phyloP scores from a whole-genome alignment of 2,113 vertebrate genomes.

The Lasiurus borealis region DNA sequence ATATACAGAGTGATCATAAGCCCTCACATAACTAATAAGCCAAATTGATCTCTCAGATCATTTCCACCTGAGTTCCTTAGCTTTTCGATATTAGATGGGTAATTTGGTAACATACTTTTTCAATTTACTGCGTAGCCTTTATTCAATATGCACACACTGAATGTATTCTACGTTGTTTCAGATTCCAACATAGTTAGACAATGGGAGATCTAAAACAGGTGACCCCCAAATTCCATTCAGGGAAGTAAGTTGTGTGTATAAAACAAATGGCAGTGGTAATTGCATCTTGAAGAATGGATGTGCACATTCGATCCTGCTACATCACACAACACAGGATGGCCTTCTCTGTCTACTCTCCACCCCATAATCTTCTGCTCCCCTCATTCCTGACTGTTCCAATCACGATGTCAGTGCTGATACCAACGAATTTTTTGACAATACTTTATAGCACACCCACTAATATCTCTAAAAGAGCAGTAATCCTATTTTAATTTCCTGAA shows the following conservation, averaged over 20 bases:
- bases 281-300: neutral
- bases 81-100: neutral
- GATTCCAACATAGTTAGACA: neutral
- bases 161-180: constrained; percentile 11
- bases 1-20: neutral
- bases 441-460: neutral
- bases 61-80: neutral
- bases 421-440: neutral
- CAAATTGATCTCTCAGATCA: neutral
- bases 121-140: neutral
- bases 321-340: neutral
- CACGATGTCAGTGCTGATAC: neutral
- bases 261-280: neutral
- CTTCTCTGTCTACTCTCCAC: neutral
- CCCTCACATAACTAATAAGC: neutral
- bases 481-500: constrained; percentile 55
- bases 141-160: neutral
- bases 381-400: neutral
- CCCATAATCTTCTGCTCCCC: neutral
- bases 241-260: neutral
- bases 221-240: neutral
- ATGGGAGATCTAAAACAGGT: neutral
- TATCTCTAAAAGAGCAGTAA: constrained; percentile 31
- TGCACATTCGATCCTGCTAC: fast-evolving
- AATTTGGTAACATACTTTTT: neutral